Evolutionary conservation across 1,140 invertebrate genomes (phyloP).

Genomic region (Nixonia krombeini): DNA sequence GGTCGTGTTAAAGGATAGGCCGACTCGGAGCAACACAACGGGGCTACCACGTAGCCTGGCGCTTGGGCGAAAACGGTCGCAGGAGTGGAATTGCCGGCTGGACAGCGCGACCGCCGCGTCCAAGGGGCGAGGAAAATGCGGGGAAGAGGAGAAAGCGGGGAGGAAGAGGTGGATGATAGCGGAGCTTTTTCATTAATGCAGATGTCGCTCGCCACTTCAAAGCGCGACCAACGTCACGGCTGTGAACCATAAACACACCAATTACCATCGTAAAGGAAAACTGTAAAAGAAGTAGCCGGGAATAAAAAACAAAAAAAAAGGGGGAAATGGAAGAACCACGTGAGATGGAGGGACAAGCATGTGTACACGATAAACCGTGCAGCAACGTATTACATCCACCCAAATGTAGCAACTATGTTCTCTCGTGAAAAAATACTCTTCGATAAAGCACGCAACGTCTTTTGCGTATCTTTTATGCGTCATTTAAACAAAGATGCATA

Average conservation of each 20-base stretch:
- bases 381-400: conserved; percentile 28
- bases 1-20: conserved; percentile 50
- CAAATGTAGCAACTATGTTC: no score
- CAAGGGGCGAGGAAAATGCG: conserved; percentile 26
- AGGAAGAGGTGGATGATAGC: conserved; percentile 37
- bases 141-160: no score
- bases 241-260: conserved; percentile 47
- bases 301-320: no score
- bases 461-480: no score
- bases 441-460: no score
- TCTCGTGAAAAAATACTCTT: no score
- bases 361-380: conserved; percentile 14
- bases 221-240: conserved; percentile 35
- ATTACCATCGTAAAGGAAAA: conserved; percentile 49
- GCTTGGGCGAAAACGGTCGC: conserved; percentile 32
- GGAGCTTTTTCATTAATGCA: conserved; percentile 48
- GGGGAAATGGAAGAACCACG: conserved; percentile 37
- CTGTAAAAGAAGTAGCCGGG: conserved; percentile 26
- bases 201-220: conserved; percentile 49
- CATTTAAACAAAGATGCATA: no score
- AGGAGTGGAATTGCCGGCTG: conserved; percentile 24
- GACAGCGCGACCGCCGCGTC: conserved; percentile 19
- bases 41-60: conserved; percentile 36
- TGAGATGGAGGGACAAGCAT: conserved; percentile 35
- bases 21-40: conserved; percentile 42